phyloP scores from a whole-genome alignment of 2,888 invertebrate species.

The Platycheirus albimanus region DNA sequence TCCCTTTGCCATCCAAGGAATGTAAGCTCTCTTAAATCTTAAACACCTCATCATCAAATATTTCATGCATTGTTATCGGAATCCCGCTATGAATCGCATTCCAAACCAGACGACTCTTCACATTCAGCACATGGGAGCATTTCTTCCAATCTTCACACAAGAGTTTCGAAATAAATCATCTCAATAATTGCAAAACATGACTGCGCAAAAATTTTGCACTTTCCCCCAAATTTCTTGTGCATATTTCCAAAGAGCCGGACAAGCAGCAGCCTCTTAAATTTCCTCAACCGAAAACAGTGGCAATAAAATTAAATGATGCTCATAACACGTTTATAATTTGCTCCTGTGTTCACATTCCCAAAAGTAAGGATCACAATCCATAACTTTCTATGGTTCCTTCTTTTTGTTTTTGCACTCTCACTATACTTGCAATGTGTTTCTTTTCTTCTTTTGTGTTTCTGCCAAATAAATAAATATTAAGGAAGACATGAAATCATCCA shows the following conservation, averaged over 20 bases:
- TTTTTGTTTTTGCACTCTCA: too few relatives aligned
- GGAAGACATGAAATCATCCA: slow-evolving; percentile 62
- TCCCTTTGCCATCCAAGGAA: too few relatives aligned
- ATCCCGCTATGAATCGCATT: slow-evolving; percentile 16
- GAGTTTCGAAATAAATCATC: slow-evolving; percentile 47
- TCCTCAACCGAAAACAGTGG: slow-evolving; percentile 33
- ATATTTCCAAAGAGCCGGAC: not conserved
- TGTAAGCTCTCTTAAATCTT: not conserved
- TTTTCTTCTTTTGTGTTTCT: slow-evolving; percentile 44
- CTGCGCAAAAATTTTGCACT: slow-evolving; percentile 36
- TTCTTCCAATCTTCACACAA: slow-evolving; percentile 4
- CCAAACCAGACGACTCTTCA: not conserved
- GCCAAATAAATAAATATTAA: slow-evolving; percentile 68
- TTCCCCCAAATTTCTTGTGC: not conserved
- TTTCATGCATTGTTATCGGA: slow-evolving; percentile 25
- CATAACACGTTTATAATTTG: slow-evolving; percentile 73
- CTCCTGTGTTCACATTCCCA: slow-evolving; percentile 38
- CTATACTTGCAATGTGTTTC: slow-evolving; percentile 3
- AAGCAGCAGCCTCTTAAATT: not conserved
- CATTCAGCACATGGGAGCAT: not conserved
- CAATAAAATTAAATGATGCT: slow-evolving; percentile 72
- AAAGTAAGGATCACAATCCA: not conserved
- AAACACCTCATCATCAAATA: not conserved
- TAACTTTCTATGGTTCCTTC: slow-evolving; percentile 40
- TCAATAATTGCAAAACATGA: slow-evolving; percentile 36